These are phyloP conservation scores for Hypsopygia costalis DNA, from an alignment of 2,888 invertebrate species.

Conservation along the genomic window DNA sequence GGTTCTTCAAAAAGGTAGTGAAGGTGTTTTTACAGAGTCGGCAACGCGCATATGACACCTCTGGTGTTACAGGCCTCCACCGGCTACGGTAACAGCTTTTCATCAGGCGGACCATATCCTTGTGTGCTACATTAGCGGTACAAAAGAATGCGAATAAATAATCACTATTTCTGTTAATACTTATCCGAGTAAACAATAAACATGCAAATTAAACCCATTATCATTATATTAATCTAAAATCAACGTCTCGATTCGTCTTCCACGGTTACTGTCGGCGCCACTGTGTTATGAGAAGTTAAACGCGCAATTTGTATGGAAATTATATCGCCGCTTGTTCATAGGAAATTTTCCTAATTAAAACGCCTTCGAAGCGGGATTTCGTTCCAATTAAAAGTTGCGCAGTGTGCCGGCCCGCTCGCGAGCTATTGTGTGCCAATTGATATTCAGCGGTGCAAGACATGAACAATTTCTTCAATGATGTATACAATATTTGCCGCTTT, in stretches of 20 bases:
- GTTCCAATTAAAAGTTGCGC: conserved; percentile 77
- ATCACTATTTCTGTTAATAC: no score
- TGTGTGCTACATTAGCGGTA: no score
- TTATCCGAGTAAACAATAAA: not conserved
- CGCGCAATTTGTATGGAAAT: conserved; percentile 78
- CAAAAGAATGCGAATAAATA: no score
- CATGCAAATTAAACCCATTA: conserved; percentile 15
- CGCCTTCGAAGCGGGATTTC: conserved; percentile 72
- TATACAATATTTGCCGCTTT: no score
- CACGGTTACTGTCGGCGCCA: conserved; percentile 30
- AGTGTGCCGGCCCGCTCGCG: conserved; percentile 30
- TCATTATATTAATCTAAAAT: conserved; percentile 48
- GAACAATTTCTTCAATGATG: no score
- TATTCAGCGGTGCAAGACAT: conserved; percentile 14
- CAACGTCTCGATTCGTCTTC: conserved; percentile 35
- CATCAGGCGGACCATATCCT: no score
- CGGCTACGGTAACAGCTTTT: no score
- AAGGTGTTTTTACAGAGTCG: no score
- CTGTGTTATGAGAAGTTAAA: conserved; percentile 67
- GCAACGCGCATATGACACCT: no score
- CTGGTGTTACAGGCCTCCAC: no score
- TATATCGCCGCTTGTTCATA: conserved; percentile 75
- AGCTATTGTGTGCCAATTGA: conserved; percentile 47
- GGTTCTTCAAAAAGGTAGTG: no score
- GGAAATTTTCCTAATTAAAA: conserved; percentile 79